Conservation (phyloP, 2,888 invertebrate species). For the Phalangium opilio region DNA sequence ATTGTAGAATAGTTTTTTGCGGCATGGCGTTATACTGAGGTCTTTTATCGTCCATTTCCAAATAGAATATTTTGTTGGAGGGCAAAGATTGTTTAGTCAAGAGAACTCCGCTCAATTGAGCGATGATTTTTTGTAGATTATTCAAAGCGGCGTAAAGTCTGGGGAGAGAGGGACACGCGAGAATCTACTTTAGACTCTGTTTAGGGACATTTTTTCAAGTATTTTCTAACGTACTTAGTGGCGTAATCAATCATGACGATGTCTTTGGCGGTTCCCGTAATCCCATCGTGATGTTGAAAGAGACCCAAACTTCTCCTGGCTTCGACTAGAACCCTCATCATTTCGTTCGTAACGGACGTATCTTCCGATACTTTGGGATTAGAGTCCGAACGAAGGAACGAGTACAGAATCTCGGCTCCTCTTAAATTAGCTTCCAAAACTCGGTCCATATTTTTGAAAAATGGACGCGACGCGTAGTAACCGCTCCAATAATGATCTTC, state of each 20-base stretch:
- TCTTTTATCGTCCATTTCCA: slow-evolving; percentile 41
- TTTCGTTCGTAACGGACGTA: slow-evolving; percentile 22
- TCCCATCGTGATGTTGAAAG: slow-evolving; percentile 97
- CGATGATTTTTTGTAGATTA: neutral
- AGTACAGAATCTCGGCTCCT: slow-evolving; percentile 37
- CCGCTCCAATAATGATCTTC: slow-evolving; percentile 96
- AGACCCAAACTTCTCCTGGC: slow-evolving; percentile 63
- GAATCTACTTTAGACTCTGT: too few relatives aligned
- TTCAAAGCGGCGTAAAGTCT: neutral
- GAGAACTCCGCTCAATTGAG: too few relatives aligned
- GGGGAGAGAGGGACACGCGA: too few relatives aligned
- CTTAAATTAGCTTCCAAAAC: slow-evolving; percentile 54
- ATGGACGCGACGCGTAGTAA: slow-evolving; percentile 83
- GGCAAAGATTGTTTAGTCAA: neutral
- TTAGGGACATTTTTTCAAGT: too few relatives aligned
- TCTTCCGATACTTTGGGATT: slow-evolving; percentile 31
- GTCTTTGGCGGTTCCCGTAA: slow-evolving; percentile 86
- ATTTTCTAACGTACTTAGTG: slow-evolving; percentile 28
- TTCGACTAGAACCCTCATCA: slow-evolving; percentile 36
- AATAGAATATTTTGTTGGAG: slow-evolving; percentile 36
- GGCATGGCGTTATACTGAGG: slow-evolving; percentile 45
- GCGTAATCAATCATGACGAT: slow-evolving; percentile 82
- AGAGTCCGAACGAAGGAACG: slow-evolving; percentile 30
- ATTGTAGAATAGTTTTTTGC: slow-evolving; percentile 42
- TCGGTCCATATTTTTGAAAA: slow-evolving; percentile 83